A percentile compares a stretch with the other conserved stretches of the same genome.
phyloP scores from a whole-genome alignment of 2,888 invertebrate species.

The Agrochola macilenta region DNA sequence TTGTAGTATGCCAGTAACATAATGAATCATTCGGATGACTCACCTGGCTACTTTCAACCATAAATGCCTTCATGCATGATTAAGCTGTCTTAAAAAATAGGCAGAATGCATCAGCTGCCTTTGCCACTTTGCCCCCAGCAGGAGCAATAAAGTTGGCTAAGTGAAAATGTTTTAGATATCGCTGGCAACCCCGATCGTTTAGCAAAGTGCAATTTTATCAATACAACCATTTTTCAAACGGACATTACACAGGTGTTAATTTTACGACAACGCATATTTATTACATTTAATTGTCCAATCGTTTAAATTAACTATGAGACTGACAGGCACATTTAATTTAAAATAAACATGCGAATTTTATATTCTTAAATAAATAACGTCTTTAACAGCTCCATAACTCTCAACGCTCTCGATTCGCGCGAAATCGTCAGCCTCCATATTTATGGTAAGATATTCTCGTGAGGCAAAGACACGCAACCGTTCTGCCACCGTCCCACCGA shows the following conservation, averaged over 20 bases:
- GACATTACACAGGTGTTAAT: slow-evolving; percentile 39
- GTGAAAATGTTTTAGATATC: slow-evolving; percentile 30
- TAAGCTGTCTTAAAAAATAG: slow-evolving; percentile 11
- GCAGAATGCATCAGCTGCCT: slow-evolving; percentile 33
- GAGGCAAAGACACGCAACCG: slow-evolving; percentile 64
- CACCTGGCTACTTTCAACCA: slow-evolving; percentile 4
- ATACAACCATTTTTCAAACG: slow-evolving; percentile 19
- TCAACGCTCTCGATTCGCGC: slow-evolving; percentile 57
- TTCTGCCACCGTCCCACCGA: slow-evolving; percentile 63
- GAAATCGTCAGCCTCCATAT: slow-evolving; percentile 63
- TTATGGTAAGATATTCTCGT: slow-evolving; percentile 65
- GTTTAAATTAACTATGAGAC: slow-evolving; percentile 41
- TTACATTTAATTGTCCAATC: slow-evolving; percentile 33
- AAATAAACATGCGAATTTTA: slow-evolving; percentile 48
- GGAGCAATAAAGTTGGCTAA: slow-evolving; percentile 31
- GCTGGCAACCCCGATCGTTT: slow-evolving; percentile 12
- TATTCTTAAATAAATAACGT: slow-evolving; percentile 48
- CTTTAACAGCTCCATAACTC: slow-evolving; percentile 50
- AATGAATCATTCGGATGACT: slow-evolving; percentile 13
- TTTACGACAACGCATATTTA: slow-evolving; percentile 37
- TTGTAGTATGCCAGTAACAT: neutral
- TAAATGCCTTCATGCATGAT: neutral
- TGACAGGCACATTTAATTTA: slow-evolving; percentile 38
- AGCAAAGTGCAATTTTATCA: slow-evolving; percentile 33
- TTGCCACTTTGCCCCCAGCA: neutral